These are phyloP conservation scores for Timema cristinae DNA, from an alignment of 2,888 invertebrate genomes.

Conservation along the genomic window DNA sequence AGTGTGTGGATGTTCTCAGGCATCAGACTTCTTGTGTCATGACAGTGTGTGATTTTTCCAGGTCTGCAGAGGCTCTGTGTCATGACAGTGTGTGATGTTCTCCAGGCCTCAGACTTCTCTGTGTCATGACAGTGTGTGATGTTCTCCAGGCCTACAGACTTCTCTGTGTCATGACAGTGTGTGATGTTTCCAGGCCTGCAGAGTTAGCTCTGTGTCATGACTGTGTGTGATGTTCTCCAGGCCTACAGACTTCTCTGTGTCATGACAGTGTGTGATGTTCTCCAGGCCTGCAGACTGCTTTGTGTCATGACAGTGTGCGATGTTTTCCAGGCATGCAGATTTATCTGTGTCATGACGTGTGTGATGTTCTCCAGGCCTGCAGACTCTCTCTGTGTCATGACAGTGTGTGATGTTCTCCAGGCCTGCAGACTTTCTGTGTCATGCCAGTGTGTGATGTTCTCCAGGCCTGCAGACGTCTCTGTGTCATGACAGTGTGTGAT, in stretches of 20 bases:
- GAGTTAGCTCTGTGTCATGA: conserved; percentile 40
- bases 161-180: background rate
- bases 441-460: conserved; percentile 22
- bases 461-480: conserved; percentile 70
- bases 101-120: conserved; percentile 70
- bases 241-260: background rate
- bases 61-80: background rate
- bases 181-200: conserved; percentile 37
- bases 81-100: conserved; percentile 15
- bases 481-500: conserved; percentile 59
- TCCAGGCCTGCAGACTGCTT: conserved; percentile 66
- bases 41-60: conserved; percentile 43
- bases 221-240: conserved; percentile 36
- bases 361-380: no score
- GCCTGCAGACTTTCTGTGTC: background rate
- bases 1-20: background rate
- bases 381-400: conserved; percentile 44
- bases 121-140: conserved; percentile 59
- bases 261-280: conserved; percentile 15
- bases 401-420: conserved; percentile 36
- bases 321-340: no score
- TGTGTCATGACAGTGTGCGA: conserved; percentile 63
- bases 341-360: background rate
- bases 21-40: conserved; percentile 37
- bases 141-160: no score